phyloP scores from a whole-genome alignment of 92 coral and sea anemone species.

The Porites evermanni region DNA sequence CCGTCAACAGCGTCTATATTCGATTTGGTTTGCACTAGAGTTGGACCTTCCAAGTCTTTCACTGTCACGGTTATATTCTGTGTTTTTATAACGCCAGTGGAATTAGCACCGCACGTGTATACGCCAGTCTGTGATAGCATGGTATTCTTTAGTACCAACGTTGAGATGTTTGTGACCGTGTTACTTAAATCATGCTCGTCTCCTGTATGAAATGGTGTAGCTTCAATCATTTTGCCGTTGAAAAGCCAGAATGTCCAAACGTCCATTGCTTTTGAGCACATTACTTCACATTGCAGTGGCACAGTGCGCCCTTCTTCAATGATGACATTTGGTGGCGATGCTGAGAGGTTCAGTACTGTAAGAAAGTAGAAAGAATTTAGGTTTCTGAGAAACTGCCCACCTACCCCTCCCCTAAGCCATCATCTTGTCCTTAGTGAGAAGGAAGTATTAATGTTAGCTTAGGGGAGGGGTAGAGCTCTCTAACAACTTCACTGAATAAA shows the following conservation, averaged over 20 bases:
- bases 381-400: background rate
- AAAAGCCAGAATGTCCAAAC: constrained; percentile 18
- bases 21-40: background rate
- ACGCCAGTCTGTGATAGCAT: constrained; percentile 14
- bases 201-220: background rate
- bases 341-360: background rate
- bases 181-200: background rate
- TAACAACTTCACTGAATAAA: no score
- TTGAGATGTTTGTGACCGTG: background rate
- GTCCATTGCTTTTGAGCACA: background rate
- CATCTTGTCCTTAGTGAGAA: no score
- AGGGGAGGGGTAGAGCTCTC: no score
- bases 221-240: background rate
- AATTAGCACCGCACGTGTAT: constrained; percentile 21
- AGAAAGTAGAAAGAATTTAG: background rate
- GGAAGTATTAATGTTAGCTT: no score
- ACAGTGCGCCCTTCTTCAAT: constrained; percentile 9
- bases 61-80: constrained; percentile 2
- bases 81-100: background rate
- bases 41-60: background rate
- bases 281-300: background rate
- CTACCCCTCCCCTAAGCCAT: no score
- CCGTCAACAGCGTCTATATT: background rate
- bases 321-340: background rate
- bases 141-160: background rate